Conservation (phyloP, 2,888 invertebrate genomes). For the Leucoma salicis region DNA sequence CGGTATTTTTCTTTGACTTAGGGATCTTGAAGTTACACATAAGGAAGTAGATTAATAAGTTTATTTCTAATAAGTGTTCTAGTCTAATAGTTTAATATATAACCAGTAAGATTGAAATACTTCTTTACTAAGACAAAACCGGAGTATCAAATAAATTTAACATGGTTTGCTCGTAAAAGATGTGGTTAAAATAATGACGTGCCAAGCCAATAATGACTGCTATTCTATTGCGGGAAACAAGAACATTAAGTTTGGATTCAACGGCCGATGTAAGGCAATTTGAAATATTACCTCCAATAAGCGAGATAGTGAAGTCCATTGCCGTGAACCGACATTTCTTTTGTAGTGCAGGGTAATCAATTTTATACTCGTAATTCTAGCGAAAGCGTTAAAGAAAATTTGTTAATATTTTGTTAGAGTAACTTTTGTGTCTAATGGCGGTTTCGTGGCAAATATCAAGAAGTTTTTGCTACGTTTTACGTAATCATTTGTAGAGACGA, state of each 20-base stretch:
- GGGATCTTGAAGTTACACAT: too few species aligned
- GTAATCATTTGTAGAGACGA: constrained; percentile 3
- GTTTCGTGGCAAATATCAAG: constrained; percentile 20
- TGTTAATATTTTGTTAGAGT: constrained; percentile 38
- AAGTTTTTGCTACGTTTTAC: constrained; percentile 9
- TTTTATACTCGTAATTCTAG: constrained; percentile 51
- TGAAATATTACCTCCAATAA: constrained; percentile 48
- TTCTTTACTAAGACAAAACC: too few species aligned
- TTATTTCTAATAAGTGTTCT: too few species aligned
- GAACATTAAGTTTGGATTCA: constrained; percentile 42
- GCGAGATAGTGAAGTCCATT: constrained; percentile 40
- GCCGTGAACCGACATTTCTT: constrained; percentile 48
- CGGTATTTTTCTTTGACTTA: too few species aligned
- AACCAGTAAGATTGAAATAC: too few species aligned
- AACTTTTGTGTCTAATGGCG: constrained; percentile 16
- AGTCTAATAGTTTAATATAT: too few species aligned
- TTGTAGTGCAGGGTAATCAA: constrained; percentile 52
- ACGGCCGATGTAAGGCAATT: constrained; percentile 42
- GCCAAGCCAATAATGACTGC: constrained; percentile 38
- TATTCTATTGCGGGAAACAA: constrained; percentile 39
- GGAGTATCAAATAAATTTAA: background rate
- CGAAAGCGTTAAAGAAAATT: constrained; percentile 55
- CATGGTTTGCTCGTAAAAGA: background rate
- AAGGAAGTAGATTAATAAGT: too few species aligned
- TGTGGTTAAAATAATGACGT: constrained; percentile 33